A percentile compares a stretch with the other conserved stretches of the same genome.
phyloP scores from a whole-genome alignment of 2,113 vertebrate species.

The Trogon surrucura region DNA sequence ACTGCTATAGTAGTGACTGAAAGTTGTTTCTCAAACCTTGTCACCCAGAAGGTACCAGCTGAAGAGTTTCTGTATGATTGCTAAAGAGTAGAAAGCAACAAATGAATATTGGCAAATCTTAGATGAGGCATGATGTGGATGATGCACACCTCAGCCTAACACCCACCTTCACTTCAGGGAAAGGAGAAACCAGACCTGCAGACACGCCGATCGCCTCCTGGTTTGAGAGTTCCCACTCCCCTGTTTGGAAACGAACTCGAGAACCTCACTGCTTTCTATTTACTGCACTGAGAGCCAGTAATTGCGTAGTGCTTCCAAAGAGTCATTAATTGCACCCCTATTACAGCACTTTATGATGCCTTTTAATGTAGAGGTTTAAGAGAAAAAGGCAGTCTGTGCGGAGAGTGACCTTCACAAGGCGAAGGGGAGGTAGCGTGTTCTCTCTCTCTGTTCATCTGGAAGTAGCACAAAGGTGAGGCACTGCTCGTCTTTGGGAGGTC shows the following conservation, averaged over 20 bases:
- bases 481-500: neutral
- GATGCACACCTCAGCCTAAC: neutral
- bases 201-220: neutral
- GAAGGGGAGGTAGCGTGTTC: neutral
- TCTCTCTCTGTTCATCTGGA: neutral
- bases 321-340: neutral
- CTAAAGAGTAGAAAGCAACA: constrained; percentile 34
- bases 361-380: neutral
- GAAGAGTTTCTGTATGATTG: constrained; percentile 39
- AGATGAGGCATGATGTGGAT: neutral
- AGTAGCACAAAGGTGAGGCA: neutral
- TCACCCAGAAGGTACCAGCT: neutral
- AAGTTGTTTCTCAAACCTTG: constrained; percentile 22
- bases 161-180: constrained; percentile 28
- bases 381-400: neutral
- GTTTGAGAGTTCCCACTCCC: neutral
- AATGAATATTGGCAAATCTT: constrained; percentile 2
- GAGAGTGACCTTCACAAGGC: neutral
- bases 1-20: neutral
- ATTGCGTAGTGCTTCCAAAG: neutral
- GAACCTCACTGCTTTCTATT: neutral
- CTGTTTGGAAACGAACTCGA: constrained; percentile 5
- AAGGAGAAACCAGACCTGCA: constrained; percentile 49
- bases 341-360: neutral
- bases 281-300: neutral